phyloP scores from a whole-genome alignment of 2,888 invertebrate species.

The Parnassius smintheus region DNA sequence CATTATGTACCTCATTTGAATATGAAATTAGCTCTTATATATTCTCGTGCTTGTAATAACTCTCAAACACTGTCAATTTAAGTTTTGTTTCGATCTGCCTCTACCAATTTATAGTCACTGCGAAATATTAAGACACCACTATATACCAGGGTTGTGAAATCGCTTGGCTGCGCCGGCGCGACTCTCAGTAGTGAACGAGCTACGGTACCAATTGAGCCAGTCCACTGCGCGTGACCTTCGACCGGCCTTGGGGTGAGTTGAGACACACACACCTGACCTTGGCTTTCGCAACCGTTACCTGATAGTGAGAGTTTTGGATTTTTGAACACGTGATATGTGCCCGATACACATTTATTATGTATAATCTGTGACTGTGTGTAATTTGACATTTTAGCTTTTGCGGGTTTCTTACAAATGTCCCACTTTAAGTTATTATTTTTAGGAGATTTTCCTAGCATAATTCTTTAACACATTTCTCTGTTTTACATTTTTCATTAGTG shows the following conservation, averaged over 20 bases:
- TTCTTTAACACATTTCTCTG: not conserved
- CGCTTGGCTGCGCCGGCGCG: conserved; percentile 40
- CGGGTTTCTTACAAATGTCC: conserved; percentile 11
- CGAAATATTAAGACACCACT: conserved; percentile 63
- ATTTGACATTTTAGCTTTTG: conserved; percentile 15
- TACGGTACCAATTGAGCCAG: conserved; percentile 60
- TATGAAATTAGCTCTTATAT: not conserved
- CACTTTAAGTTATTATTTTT: conserved; percentile 1
- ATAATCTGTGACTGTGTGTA: conserved; percentile 12
- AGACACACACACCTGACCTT: conserved; percentile 59
- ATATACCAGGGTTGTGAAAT: conserved; percentile 66
- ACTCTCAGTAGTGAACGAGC: conserved; percentile 68
- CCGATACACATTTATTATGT: conserved; percentile 2
- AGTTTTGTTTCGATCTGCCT: conserved; percentile 34
- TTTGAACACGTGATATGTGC: conserved; percentile 15
- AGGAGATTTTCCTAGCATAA: not conserved
- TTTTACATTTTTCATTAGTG: no score
- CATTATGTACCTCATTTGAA: no score
- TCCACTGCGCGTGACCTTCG: conserved; percentile 57
- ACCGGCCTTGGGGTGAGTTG: conserved; percentile 66
- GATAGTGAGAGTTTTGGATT: conserved; percentile 15
- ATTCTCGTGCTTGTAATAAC: not conserved
- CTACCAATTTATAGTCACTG: conserved; percentile 59
- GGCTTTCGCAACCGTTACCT: conserved; percentile 22
- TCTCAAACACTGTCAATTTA: not conserved